A percentile compares a stretch with the other conserved stretches of the same genome.
These are phyloP conservation scores for Actinemys pallida DNA, from an alignment of 2,113 vertebrate genomes.

Conservation along the genomic window DNA sequence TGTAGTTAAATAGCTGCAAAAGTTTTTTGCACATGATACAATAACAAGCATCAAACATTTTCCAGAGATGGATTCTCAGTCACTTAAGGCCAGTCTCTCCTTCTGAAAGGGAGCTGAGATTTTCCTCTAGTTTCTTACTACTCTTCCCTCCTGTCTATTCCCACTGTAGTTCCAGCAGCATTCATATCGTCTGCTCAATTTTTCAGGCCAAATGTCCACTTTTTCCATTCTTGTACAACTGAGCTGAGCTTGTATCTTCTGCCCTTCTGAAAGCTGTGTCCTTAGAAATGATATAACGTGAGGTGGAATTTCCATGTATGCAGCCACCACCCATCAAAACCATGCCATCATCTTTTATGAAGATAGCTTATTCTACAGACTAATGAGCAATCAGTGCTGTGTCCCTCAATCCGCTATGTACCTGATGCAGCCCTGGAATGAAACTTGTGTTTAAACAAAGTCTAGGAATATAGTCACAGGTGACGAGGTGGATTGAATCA, in stretches of 20 bases:
- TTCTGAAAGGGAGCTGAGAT: background rate
- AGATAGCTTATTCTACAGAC: too few species aligned
- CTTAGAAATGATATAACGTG: background rate
- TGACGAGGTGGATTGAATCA: background rate
- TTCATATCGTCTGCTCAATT: background rate
- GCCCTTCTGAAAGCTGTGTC: background rate
- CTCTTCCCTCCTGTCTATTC: background rate
- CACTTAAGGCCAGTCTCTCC: background rate
- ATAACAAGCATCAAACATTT: accelerated
- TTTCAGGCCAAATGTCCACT: background rate
- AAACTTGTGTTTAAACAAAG: background rate
- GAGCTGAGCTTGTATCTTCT: background rate
- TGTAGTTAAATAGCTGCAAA: accelerated
- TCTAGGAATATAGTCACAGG: background rate
- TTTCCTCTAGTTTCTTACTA: background rate
- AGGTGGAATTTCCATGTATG: background rate
- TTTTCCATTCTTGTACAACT: background rate
- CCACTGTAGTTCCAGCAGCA: background rate
- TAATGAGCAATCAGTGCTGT: background rate
- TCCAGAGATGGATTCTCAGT: background rate
- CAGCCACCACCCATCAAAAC: background rate
- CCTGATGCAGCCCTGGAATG: background rate
- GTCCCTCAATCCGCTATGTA: background rate
- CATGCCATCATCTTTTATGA: background rate
- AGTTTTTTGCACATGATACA: accelerated